These are phyloP conservation scores for Scaptomyza montana DNA, from an alignment of 1,140 invertebrate species.

Conservation along the genomic window DNA sequence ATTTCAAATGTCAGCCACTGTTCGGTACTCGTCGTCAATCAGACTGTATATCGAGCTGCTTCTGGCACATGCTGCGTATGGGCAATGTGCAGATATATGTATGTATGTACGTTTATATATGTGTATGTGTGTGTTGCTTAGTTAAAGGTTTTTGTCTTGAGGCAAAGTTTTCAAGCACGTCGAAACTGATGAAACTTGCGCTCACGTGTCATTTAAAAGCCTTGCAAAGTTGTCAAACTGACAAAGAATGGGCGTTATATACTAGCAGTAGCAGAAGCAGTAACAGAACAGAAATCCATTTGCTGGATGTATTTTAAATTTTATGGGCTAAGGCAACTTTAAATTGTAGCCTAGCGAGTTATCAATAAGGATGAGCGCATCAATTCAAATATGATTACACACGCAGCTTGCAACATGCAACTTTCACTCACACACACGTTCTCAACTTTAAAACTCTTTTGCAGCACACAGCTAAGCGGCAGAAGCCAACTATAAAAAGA, in stretches of 20 bases:
- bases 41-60: conserved; percentile 30
- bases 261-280: conserved; percentile 9
- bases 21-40: conserved; percentile 60
- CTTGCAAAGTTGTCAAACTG: conserved; percentile 65
- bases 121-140: conserved; percentile 38
- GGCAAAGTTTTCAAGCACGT: conserved; percentile 74
- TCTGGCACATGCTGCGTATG: conserved; percentile 61
- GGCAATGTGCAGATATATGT: conserved; percentile 41
- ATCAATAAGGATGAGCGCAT: conserved; percentile 67
- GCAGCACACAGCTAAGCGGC: conserved; percentile 31
- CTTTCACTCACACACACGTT: conserved; percentile 45
- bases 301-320: conserved; percentile 19
- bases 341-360: conserved; percentile 50
- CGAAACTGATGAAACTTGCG: conserved; percentile 57
- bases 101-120: neutral
- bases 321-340: conserved; percentile 8
- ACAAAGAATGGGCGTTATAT: conserved; percentile 6
- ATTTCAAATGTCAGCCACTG: conserved; percentile 62
- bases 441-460: conserved; percentile 43
- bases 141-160: conserved; percentile 69
- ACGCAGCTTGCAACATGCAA: conserved; percentile 49
- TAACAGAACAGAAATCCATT: neutral
- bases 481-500: conserved; percentile 35
- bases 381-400: conserved; percentile 72
- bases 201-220: conserved; percentile 70